Evolutionary conservation across 1,140 invertebrate species (phyloP), one percentile per base, ranked within the genome.

Genomic region (Stegodyphus dumicola): DNA sequence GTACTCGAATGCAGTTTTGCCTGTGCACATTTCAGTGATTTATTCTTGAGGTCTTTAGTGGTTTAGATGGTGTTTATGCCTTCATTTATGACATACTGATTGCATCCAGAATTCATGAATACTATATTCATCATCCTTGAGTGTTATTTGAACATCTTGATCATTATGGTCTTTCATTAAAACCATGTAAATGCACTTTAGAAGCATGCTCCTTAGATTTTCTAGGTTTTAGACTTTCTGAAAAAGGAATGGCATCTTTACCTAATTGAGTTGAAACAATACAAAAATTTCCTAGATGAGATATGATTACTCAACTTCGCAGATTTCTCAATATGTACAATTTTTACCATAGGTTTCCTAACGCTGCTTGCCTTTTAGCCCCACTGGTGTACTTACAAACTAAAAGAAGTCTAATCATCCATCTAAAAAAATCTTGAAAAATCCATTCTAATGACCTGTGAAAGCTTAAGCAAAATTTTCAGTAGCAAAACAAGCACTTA

Each of bases 51-150:
- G 67, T 88, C 6, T 64, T 54, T 49, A 7, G 75, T 4, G 70
- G 48, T 60, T 74, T 79, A 78, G 0, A 18, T 18, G 15, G 48
- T 66, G 60, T 75, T 74, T 75, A 75, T 66, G 56, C 80, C 54
- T 84, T 75, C 53, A 54, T 84, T 33, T 13, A 75, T 54, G 80
- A 66, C n/a, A 75, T 84, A 53, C 88, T 93, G 3, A 88, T 94
- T 10, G 91, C 89, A 53, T 90, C 89, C 4, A 77, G 88, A 7
- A 86, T 80, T 49, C 87, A 85, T 69, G 86, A 89, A 10, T 88
- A 90, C 11, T 91, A 92, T 78, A 64, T 88, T 1, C 17, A 77
- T n/a, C 89, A 92, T 83, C 71, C 92, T 6, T 64, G 78, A 13
- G 60, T 83, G 33, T 86, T 92, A 6, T 89, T 92, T 52, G 17